phyloP scores from a whole-genome alignment of 2,113 vertebrate species.

The Chamaetylas fuelleborni region DNA sequence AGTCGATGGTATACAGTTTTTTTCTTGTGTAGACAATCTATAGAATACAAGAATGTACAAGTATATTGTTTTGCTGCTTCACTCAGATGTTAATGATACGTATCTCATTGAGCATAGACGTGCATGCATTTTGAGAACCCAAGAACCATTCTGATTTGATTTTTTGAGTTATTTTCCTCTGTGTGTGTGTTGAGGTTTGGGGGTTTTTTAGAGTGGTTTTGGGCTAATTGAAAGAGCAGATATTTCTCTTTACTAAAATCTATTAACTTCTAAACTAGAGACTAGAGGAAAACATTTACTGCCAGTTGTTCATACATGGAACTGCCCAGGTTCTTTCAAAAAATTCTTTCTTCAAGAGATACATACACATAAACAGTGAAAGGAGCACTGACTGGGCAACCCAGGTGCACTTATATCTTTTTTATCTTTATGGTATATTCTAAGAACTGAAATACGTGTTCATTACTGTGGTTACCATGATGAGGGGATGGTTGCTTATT shows the following conservation, averaged over 20 bases:
- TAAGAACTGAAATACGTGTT: not conserved
- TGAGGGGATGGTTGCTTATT: not conserved
- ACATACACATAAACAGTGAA: not conserved
- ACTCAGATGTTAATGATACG: not conserved
- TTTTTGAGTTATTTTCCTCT: fast-evolving
- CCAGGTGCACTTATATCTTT: not conserved
- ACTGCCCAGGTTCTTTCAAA: not conserved
- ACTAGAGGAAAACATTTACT: not conserved
- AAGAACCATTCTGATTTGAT: not conserved
- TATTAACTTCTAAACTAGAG: not conserved
- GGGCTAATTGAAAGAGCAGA: not conserved
- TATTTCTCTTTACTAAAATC: not conserved
- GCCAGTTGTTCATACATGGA: not conserved
- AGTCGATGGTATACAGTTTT: not conserved
- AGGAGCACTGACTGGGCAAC: not conserved
- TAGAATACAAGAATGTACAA: not conserved
- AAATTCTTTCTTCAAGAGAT: not conserved
- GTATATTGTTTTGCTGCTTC: not conserved
- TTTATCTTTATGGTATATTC: not conserved
- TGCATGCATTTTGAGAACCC: not conserved
- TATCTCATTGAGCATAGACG: not conserved
- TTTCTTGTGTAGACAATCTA: not conserved
- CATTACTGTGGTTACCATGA: not conserved
- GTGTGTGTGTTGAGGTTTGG: not conserved
- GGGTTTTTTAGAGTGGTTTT: not conserved